These are phyloP conservation scores for Ardeotis arabs DNA, from an alignment of 2,113 vertebrate species.

Conservation along the genomic window DNA sequence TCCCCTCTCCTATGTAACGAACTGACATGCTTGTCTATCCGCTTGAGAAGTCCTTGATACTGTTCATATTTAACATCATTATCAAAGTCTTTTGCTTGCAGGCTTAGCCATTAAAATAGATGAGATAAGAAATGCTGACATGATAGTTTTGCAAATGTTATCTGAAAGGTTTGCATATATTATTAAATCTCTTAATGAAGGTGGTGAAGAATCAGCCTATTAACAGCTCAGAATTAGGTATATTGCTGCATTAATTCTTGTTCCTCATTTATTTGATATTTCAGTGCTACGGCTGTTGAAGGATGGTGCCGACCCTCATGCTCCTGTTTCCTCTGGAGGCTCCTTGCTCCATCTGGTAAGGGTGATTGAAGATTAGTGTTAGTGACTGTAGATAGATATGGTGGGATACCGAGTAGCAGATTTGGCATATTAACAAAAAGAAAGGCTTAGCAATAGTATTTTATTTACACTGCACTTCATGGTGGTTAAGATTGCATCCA, in stretches of 20 bases:
- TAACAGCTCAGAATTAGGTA: neutral
- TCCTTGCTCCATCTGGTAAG: slow-evolving; percentile 95
- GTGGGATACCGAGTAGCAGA: neutral
- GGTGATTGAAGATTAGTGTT: neutral
- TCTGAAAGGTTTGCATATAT: neutral
- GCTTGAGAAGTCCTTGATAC: neutral
- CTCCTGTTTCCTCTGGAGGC: slow-evolving; percentile 83
- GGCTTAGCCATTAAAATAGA: neutral
- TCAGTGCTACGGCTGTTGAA: slow-evolving; percentile 89
- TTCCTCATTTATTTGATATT: slow-evolving; percentile 63
- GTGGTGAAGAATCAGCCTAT: neutral
- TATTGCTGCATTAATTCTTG: slow-evolving; percentile 23
- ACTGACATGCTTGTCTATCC: neutral
- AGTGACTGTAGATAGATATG: neutral
- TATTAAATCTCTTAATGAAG: neutral
- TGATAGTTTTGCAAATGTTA: neutral
- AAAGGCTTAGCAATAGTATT: neutral
- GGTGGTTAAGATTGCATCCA: neutral
- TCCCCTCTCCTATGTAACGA: neutral
- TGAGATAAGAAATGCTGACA: neutral
- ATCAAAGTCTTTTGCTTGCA: slow-evolving; percentile 8
- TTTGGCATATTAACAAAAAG: neutral
- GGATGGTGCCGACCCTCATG: slow-evolving; percentile 85
- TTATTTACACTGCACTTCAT: neutral
- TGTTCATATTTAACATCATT: slow-evolving; percentile 2